Base-by-base conservation (phyloP, 2,888 invertebrate genomes). In the Epinotia bilunana region DNA sequence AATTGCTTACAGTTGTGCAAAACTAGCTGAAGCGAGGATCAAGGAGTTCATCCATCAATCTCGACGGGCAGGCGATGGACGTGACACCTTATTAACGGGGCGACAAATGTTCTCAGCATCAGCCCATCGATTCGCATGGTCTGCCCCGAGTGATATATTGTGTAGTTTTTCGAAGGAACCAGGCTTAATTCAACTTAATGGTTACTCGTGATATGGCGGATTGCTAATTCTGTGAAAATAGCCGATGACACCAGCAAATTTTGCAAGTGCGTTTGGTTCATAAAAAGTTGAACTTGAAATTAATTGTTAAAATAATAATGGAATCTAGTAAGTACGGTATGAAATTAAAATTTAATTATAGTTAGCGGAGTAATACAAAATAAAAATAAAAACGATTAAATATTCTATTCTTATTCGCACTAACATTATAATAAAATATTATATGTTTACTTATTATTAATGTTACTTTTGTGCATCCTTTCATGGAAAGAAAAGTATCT, bases 11-110 rank as follows among this genome's bases (percentile, higher is more conserved):
- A 43, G 16, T 16, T 69, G 58, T 46, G 12, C 46, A 58, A 28
- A 72, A 70, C 60, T 60, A 71, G 23, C 58, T 57, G 46, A 49
- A 20, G 55, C 57, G 53, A 58, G 23, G 53, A 23, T 33, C 60
- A 43, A 61, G 23, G 53, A 20, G 39, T 9, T 28, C 65, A 77
- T 78, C 73, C 67, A 79, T 80, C 80, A 80, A 80, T 80, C 79
- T 60, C 58, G 72, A 75, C 76, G 46, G 75, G 74, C 76, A 76
- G 76, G 71, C 69, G 76, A 67, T 77, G n/a, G 53, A 58, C 72
- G 76, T 79, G 81, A 80, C 80, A 79, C 78, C 80, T 80, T 81
- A 81, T 81, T 81, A 80, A 76, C 78, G 70, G 77, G 57, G 70
- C 74, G 79, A 80, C 80, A 80, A 78, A 80, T 78, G 78, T 77